Evolutionary conservation across 2,888 invertebrate genomes (phyloP).

Genomic region (Brachyptera risi): DNA sequence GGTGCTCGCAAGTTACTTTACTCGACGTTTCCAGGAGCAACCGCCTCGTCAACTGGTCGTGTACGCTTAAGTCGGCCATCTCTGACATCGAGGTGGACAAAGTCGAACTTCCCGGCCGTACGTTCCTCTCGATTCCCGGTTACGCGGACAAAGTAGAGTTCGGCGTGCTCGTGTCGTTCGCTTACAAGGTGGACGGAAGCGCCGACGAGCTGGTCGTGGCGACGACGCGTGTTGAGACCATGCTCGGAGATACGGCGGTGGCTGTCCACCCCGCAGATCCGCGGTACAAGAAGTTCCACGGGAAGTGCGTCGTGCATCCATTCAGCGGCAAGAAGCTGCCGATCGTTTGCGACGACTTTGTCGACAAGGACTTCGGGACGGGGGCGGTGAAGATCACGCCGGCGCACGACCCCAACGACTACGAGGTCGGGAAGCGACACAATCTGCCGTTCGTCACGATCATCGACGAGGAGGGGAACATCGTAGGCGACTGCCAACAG

Average conservation of each 20-base stretch:
- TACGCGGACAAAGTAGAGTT: conserved; percentile 89
- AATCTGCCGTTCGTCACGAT: conserved; percentile 82
- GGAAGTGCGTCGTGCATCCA: conserved; percentile 82
- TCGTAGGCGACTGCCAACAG: conserved; percentile 72
- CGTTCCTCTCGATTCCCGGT: conserved; percentile 84
- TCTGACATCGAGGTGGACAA: conserved; percentile 99
- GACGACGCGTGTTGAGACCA: conserved; percentile 97
- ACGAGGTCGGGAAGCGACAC: conserved; percentile 89
- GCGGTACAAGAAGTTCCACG: conserved; percentile 78
- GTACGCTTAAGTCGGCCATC: conserved; percentile 92
- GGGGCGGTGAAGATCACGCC: conserved; percentile 99
- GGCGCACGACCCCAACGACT: conserved; percentile 96
- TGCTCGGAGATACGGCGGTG: conserved; percentile 95
- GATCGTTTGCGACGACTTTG: conserved; percentile 88
- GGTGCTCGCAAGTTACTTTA: too few species aligned
- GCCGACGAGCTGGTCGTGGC: conserved; percentile 80
- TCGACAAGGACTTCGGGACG: conserved; percentile 93
- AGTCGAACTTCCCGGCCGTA: conserved; percentile 79
- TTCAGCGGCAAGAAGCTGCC: conserved; percentile 79
- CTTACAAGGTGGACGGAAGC: conserved; percentile 72
- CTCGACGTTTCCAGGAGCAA: conserved; percentile 66
- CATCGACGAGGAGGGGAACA: conserved; percentile 85
- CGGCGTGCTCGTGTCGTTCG: conserved; percentile 88
- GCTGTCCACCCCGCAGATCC: conserved; percentile 94
- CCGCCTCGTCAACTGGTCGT: conserved; percentile 98